Percentiles rank a stretch among this genome's conserved stretches.
These are phyloP conservation scores for Diglossa brunneiventris DNA, from an alignment of 2,113 vertebrate genomes.

Conservation along the genomic window DNA sequence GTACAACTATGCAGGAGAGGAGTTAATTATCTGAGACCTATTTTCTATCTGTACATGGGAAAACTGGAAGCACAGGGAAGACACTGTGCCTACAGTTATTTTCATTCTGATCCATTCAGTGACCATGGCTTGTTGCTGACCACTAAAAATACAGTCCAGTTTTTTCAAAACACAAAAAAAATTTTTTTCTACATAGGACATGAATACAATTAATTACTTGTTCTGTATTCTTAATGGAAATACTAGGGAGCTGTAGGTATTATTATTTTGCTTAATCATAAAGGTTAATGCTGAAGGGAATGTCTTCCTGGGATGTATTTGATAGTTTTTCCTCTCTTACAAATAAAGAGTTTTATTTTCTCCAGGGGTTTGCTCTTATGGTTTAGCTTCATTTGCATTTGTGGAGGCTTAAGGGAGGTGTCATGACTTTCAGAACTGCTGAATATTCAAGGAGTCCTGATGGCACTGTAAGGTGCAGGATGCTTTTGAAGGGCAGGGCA, in stretches of 20 bases:
- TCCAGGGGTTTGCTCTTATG: neutral
- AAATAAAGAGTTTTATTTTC: neutral
- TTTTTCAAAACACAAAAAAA: neutral
- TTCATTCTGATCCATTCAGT: neutral
- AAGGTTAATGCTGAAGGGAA: neutral
- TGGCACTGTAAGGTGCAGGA: neutral
- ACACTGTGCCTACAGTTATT: neutral
- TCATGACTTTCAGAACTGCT: neutral
- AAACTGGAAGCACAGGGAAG: neutral
- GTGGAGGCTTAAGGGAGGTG: neutral
- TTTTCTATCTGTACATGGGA: neutral
- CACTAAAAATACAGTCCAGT: neutral
- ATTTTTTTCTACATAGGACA: neutral
- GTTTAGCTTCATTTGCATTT: neutral
- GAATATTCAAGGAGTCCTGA: neutral
- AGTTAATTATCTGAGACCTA: neutral
- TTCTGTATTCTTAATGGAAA: neutral
- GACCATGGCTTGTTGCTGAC: neutral
- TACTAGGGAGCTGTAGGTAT: neutral
- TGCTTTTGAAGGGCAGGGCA: neutral
- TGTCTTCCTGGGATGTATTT: neutral
- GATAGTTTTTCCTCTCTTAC: neutral
- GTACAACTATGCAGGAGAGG: neutral
- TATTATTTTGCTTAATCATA: neutral
- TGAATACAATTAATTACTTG: neutral